Evolutionary conservation across 2,888 invertebrate genomes (phyloP), one percentile per base, ranked within the genome.

Genomic region (Eupelmus urozonus): DNA sequence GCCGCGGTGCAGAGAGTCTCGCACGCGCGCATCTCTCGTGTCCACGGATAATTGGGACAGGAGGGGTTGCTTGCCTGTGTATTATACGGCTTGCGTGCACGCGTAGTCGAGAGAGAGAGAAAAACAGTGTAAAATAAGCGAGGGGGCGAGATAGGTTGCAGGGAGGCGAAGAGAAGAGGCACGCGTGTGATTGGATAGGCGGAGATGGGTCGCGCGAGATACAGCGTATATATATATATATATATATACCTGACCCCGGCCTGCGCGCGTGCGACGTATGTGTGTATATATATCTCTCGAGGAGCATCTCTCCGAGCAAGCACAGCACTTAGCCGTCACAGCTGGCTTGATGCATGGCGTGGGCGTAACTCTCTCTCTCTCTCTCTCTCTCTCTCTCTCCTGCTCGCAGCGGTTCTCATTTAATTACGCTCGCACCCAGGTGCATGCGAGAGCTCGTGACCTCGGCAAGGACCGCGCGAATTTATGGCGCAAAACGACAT

Each of bases 201-300:
- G 89, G 88, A 89, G 89, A 89, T 89, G 88, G 88, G 88, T 88
- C 89, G 89, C 89, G 86, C 86, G 85, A 89, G 89, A 89, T 89
- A 89, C 9, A 40, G 9, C 16, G 84, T 83, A 86, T 84, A 83
- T 83, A 83, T 82, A 84, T 85, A 83, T 82, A 83, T 85, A 84
- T 87, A 88, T 88, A n/a, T n/a, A n/a, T 87, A 9, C 87, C 70
- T 89, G 89, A 89, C 89, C 89, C 88, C 87, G 87, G 65, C 57
- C 4, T 34, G 13, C 27, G 7, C 11, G 25, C 7, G 23, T 18
- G 67, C 9, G 49, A 16, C 16, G 84, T 83, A 86, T 84, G 83
- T 83, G 84, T 82, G 84, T 85, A 83, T 82, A 83, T 85, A 84
- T 87, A 88, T 88, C 87, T 87, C 83, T 29, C 82, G 86, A 87